phyloP scores from a whole-genome alignment of 2,113 vertebrate genomes.

The Numida meleagris region DNA sequence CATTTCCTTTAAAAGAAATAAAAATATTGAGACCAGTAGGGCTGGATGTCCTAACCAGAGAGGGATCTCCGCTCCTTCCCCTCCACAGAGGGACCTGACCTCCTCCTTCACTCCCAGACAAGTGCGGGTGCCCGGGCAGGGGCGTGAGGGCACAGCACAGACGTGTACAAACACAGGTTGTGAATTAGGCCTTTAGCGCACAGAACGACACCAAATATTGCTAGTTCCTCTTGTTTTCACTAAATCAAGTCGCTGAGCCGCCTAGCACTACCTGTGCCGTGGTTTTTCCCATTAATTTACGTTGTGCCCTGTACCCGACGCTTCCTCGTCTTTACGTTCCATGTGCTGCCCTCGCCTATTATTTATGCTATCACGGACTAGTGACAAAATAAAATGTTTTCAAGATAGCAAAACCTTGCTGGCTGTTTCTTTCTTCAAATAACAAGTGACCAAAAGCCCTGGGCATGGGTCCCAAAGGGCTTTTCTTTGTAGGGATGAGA shows the following conservation, averaged over 20 bases:
- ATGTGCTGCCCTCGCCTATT: slow-evolving; percentile 63
- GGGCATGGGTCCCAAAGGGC: neutral
- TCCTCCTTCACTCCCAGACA: neutral
- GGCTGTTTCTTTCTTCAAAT: neutral
- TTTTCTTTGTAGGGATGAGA: rapidly evolving
- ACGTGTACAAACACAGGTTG: neutral
- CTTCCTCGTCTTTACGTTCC: neutral
- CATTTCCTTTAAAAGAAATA: neutral
- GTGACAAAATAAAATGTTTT: slow-evolving; percentile 79
- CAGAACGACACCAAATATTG: neutral
- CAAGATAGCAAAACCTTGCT: slow-evolving; percentile 12
- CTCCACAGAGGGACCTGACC: neutral
- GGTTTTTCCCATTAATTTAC: neutral
- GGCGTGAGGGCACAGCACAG: rapidly evolving
- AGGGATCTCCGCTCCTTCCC: neutral
- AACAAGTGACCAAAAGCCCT: neutral
- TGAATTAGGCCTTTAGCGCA: neutral
- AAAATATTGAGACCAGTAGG: too few relatives aligned
- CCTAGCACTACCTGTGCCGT: neutral
- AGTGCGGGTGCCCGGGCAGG: rapidly evolving
- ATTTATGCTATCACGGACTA: slow-evolving; percentile 78
- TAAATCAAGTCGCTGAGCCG: rapidly evolving
- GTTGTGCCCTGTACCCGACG: neutral
- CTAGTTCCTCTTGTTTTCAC: neutral
- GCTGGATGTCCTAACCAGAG: neutral